Evolutionary conservation across 2,888 invertebrate genomes (phyloP), one percentile per base, ranked within the genome.

Genomic region (Chrysolina haemoptera): DNA sequence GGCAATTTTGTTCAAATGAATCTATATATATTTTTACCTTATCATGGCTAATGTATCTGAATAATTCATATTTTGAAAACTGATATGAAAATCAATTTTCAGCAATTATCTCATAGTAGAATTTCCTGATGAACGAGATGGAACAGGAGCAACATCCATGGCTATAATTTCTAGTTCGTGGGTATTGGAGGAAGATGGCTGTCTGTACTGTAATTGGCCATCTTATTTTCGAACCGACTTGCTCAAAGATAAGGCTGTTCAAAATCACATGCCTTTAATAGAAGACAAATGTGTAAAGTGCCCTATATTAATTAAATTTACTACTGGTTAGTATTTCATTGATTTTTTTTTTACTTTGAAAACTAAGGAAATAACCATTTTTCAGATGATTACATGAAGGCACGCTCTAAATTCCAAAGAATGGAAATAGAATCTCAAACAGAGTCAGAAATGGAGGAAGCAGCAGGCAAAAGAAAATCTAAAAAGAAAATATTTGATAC

Each of bases 91-190:
- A 27, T 27, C 27, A 59, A 59, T 62, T 62, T 62, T 16, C 43
- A 64, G 64, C 18, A 16, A 64, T 27, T 64, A 64, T 43, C 16
- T 64, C 1, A 43, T 64, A 20, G 64, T 64, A 16, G 64, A 64
- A 43, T 64, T 64, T 18, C 62, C 46, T 12, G 46, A 62, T 11
- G 68, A 68, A 62, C 53, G n/a, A 27, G 16, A 46, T 62, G 62
- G 53, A 40, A 68, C 14, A 43, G 68, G 68, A 41, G 59, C 59
- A 43, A 18, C 55, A 68, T n/a, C 27, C 11, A 68, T 68, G 68
- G 59, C 68, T n/a, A 59, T 62, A 43, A 68, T 68, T 35, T 68
- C 68, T 43, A 59, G 62, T 59, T 59, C 62, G 10, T 68, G 68
- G 62, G 16, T 68, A 16, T 68, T 68, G 12, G 68, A 68, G 59